Evolutionary conservation across 2,888 invertebrate genomes (phyloP), one percentile per base, ranked within the genome.

Genomic region (Plusia festucae): DNA sequence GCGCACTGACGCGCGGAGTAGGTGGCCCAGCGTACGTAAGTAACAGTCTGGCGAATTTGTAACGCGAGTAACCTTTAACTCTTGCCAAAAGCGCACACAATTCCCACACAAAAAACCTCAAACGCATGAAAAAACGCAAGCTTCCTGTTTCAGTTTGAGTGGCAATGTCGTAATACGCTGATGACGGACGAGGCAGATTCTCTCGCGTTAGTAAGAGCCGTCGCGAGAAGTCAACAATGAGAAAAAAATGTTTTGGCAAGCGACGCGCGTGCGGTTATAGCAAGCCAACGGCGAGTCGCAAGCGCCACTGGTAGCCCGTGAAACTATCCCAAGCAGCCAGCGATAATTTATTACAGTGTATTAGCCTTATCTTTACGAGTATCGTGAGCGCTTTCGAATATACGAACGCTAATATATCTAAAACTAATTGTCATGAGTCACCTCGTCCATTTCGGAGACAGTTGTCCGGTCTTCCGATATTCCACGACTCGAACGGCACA

Each of bases 381-480:
- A 82, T 81, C 80, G 75, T 79, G 65, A 83, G 85, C 75, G 76
- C 70, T 82, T 85, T 79, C 64, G 67, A 82, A 79, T 68, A 72
- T 69, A 79, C 68, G 65, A 76, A 63, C 32, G 59, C 67, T 73
- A 82, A 79, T 63, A 82, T 76, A 72, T 82, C 69, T 78, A 78
- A 73, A 78, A 77, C 60, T 73, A 76, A 73, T 74, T 62, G 69
- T 79, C 81, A 65, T 85, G 83, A 90, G 88, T 71, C 93, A 97
- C 97, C 96, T 97, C 97, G 81, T 97, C 97, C 88, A 94, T 93
- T 88, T 96, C 96, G 71, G 97, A 97, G 70, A 95, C 95, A 66
- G 96, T 96, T 73, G 96, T 96, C 67, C 96, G 93, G 85, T 97
- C 97, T 85, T 96, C 96, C 27, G 96, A 96, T 70, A 95, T 93